These are phyloP conservation scores for Catharus minimus DNA, from an alignment of 2,113 vertebrate species.

Conservation along the genomic window DNA sequence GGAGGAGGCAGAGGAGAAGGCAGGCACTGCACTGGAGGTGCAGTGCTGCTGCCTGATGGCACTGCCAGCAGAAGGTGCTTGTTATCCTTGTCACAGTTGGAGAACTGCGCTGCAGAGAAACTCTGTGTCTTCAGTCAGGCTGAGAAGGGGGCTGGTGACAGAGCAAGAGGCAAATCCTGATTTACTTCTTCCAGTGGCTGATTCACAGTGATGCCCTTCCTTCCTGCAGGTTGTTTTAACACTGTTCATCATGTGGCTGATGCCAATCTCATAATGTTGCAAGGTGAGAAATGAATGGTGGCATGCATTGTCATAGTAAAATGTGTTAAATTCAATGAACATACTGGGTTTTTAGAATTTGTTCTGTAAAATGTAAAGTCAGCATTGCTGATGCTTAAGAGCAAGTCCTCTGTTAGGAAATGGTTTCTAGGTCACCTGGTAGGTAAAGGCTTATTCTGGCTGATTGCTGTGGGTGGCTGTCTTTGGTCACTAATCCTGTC, in stretches of 20 bases:
- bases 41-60: not conserved
- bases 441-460: not conserved
- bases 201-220: not conserved
- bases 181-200: not conserved
- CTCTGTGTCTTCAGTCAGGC: not conserved
- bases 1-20: not conserved
- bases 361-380: not conserved
- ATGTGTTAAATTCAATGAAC: not conserved
- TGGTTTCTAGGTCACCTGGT: constrained; percentile 4
- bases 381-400: not conserved
- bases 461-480: not conserved
- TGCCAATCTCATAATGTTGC: not conserved
- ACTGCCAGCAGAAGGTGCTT: not conserved
- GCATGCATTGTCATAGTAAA: not conserved
- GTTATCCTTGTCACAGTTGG: not conserved
- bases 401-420: not conserved
- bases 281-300: not conserved
- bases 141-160: not conserved
- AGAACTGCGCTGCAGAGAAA: not conserved
- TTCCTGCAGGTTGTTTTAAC: not conserved
- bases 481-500: not conserved
- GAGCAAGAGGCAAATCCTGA: not conserved
- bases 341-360: not conserved
- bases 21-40: not conserved
- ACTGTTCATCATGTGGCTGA: not conserved